Conservation (phyloP, 2,888 invertebrate genomes). For the Cephus pygmeus region DNA sequence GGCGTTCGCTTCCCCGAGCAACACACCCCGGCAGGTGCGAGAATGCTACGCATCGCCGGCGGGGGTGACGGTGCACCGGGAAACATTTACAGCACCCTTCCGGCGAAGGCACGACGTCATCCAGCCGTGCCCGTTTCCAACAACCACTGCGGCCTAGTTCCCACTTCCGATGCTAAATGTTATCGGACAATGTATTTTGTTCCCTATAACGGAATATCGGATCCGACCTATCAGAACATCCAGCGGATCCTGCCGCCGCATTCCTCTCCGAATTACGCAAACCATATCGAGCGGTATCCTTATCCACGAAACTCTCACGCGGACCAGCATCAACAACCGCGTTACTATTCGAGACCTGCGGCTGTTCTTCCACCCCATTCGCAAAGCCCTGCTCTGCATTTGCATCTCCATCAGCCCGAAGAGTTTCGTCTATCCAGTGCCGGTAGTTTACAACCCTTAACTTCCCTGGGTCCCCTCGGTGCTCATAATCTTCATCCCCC, state of each 20-base stretch:
- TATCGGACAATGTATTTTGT: constrained; percentile 64
- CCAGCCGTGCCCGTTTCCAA: constrained; percentile 34
- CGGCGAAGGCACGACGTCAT: constrained; percentile 28
- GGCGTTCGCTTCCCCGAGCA: constrained; percentile 49
- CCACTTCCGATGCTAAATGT: constrained; percentile 49
- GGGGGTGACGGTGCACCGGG: constrained; percentile 39
- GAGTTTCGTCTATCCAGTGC: constrained; percentile 15
- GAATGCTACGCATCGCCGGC: constrained; percentile 50
- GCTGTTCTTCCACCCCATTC: constrained; percentile 30
- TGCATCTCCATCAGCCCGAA: constrained; percentile 54
- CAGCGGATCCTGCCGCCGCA: constrained; percentile 57
- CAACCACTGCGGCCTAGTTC: constrained; percentile 46
- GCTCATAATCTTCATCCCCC: constrained; percentile 9
- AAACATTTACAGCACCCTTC: constrained; percentile 44
- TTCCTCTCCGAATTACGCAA: constrained; percentile 54
- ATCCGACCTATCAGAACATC: constrained; percentile 63
- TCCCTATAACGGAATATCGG: constrained; percentile 58
- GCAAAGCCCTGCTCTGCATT: constrained; percentile 50
- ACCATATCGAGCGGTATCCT: constrained; percentile 60
- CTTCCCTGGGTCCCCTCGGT: constrained; percentile 17
- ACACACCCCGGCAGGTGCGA: constrained; percentile 30
- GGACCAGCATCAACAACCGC: constrained; percentile 28
- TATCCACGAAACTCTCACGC: constrained; percentile 47
- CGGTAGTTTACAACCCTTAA: constrained; percentile 15
- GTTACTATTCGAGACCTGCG: constrained; percentile 51